Conservation (phyloP, 2,113 vertebrate genomes). For the Tichodroma muraria region DNA sequence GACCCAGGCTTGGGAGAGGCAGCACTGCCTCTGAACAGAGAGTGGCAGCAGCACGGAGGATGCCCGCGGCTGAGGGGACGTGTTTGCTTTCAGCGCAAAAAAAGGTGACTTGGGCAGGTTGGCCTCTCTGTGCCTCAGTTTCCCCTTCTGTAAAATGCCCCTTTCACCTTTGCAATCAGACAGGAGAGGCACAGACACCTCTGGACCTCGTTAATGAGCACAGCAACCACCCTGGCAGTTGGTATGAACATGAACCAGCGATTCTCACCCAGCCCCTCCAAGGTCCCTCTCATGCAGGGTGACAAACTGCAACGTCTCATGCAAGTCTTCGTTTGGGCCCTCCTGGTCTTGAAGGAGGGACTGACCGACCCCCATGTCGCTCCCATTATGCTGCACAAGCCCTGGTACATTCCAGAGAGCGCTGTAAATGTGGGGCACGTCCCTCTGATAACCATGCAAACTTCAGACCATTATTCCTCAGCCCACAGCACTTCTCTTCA, state of each 20-base stretch:
- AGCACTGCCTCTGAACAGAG: neutral
- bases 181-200: neutral
- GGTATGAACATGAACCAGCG: accelerated
- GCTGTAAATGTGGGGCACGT: neutral
- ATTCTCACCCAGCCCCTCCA: neutral
- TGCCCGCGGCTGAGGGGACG: accelerated
- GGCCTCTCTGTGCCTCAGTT: neutral
- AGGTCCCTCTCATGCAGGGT: neutral
- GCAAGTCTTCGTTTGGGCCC: neutral
- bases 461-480: slow-evolving; percentile 44
- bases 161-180: neutral
- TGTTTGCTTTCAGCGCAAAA: accelerated
- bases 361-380: accelerated
- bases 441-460: neutral
- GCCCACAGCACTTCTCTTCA: neutral
- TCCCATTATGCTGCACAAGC: neutral
- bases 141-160: neutral
- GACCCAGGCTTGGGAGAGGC: neutral
- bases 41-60: neutral
- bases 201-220: neutral
- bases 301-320: neutral
- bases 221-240: neutral
- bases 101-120: neutral
- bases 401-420: neutral
- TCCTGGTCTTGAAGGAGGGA: neutral